Percentiles rank a stretch among this genome's conserved stretches.
These are phyloP conservation scores for Ichneumon xanthorius DNA, from an alignment of 2,888 invertebrate genomes.

Conservation along the genomic window DNA sequence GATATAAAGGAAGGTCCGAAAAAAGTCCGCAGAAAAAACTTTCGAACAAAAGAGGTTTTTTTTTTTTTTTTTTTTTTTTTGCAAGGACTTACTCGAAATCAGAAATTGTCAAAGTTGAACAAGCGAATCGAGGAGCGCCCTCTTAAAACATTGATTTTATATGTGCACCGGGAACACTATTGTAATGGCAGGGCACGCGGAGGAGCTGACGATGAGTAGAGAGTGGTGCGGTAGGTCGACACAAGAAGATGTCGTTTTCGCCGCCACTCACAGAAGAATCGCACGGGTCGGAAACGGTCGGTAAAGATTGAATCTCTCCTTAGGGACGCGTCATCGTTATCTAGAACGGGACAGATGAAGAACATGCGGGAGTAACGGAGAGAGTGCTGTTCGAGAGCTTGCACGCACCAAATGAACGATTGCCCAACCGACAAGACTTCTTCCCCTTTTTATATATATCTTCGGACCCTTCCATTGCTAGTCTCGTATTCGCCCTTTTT, in stretches of 20 bases:
- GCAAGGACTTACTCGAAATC: no score
- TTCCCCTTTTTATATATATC: conserved; percentile 16
- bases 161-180: conserved; percentile 4
- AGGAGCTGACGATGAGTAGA: conserved; percentile 33
- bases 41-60: no score
- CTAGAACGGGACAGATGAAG: conserved; percentile 48
- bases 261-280: conserved; percentile 63
- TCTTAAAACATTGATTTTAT: conserved; percentile 17
- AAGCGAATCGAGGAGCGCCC: not conserved
- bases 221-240: conserved; percentile 40
- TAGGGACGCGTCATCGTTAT: conserved; percentile 69
- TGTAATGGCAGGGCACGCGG: not conserved
- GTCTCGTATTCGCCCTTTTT: conserved; percentile 37
- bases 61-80: no score
- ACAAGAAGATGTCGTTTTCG: conserved; percentile 62
- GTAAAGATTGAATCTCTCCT: conserved; percentile 80
- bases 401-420: conserved; percentile 61
- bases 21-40: no score
- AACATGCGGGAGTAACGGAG: conserved; percentile 28
- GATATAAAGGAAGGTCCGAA: no score
- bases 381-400: conserved; percentile 53
- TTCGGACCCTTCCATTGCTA: conserved; percentile 33
- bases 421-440: conserved; percentile 53
- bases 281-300: conserved; percentile 61
- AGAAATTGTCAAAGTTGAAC: not conserved